Evolutionary conservation across 1,140 invertebrate species (phyloP).

Genomic region (Euura lappo): DNA sequence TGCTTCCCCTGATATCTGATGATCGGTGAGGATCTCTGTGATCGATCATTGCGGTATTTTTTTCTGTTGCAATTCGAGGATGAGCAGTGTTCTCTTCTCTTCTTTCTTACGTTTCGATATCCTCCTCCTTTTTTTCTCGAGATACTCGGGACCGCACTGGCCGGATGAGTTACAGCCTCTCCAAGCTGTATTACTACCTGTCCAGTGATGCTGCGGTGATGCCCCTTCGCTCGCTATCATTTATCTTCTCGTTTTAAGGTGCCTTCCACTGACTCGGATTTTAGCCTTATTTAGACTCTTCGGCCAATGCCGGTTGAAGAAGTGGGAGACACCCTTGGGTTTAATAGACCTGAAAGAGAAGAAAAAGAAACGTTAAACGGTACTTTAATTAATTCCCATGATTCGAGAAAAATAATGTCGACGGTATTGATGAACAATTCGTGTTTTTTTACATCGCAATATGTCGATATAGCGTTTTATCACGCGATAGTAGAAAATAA

Average conservation of each 20-base stretch:
- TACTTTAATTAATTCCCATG: too few species aligned
- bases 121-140: slow-evolving; percentile 25
- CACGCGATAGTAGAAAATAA: too few species aligned
- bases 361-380: too few species aligned
- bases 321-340: too few species aligned
- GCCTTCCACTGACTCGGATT: neutral
- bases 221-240: slow-evolving; percentile 6
- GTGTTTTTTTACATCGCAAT: too few species aligned
- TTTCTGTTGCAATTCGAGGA: too few species aligned
- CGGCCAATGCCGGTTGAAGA: neutral
- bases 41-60: too few species aligned
- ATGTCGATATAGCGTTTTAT: too few species aligned
- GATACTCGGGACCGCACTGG: slow-evolving; percentile 13
- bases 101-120: slow-evolving; percentile 20
- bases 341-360: too few species aligned
- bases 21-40: too few species aligned
- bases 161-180: slow-evolving; percentile 53
- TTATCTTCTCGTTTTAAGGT: slow-evolving; percentile 1
- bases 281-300: neutral
- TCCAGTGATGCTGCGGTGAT: slow-evolving; percentile 25
- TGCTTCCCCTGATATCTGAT: slow-evolving; percentile 30
- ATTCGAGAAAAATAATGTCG: too few species aligned
- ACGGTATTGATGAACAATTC: too few species aligned
- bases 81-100: slow-evolving; percentile 16
- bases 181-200: slow-evolving; percentile 53